Percentiles rank a stretch among this genome's conserved stretches.
These are phyloP conservation scores for Diorhabda elongata DNA, from an alignment of 1,140 invertebrate species.

Conservation along the genomic window DNA sequence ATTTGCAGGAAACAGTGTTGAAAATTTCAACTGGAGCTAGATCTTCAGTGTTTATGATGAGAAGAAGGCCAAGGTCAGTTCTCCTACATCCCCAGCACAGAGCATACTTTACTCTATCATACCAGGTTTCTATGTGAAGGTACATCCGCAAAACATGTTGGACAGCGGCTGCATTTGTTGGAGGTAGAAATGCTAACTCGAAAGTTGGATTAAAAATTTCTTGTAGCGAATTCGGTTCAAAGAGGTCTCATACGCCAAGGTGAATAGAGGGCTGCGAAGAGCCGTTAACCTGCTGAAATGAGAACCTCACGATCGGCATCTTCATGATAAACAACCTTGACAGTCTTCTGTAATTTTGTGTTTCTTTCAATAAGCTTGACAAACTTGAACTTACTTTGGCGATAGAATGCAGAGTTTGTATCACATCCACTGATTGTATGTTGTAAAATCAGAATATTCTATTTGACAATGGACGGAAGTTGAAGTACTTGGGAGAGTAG, in stretches of 20 bases:
- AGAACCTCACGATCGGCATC: conserved; percentile 12
- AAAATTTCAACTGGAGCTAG: not conserved
- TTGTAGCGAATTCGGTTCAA: conserved; percentile 6
- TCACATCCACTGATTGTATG: conserved; percentile 11
- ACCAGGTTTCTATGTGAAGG: not conserved
- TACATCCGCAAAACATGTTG: conserved; percentile 10
- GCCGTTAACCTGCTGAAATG: not conserved
- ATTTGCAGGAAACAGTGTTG: not conserved
- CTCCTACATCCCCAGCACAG: not conserved
- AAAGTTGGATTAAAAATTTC: not conserved
- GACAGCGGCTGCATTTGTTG: conserved; percentile 11
- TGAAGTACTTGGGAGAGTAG: not conserved
- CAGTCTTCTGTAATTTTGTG: too few relatives aligned
- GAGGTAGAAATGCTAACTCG: too few relatives aligned
- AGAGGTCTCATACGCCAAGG: not conserved
- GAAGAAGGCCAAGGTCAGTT: not conserved
- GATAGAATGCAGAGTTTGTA: conserved; percentile 12
- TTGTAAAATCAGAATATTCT: conserved; percentile 2
- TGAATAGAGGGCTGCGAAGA: conserved; percentile 5
- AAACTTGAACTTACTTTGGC: not conserved
- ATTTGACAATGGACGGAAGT: conserved; percentile 1
- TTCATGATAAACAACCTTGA: conserved; percentile 4
- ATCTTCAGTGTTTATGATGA: not conserved
- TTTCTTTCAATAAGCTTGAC: too few relatives aligned
- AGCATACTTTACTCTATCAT: too few relatives aligned